Conservation (phyloP, 35 echinoderm and acorn worm species). For the Heliocidaris tuberculata region DNA sequence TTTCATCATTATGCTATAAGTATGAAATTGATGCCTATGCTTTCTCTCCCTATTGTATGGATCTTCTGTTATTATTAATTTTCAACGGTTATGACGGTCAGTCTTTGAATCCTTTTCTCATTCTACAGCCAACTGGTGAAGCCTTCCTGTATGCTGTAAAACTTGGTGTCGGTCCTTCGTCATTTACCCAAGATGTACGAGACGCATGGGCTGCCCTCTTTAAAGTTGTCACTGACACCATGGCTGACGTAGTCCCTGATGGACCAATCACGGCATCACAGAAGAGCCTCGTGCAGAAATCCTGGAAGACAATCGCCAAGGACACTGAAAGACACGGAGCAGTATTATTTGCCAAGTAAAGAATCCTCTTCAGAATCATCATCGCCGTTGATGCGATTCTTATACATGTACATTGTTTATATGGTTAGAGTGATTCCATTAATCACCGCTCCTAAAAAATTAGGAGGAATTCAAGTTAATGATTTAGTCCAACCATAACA, state of each 20-base stretch:
- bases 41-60: background rate
- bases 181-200: background rate
- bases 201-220: slow-evolving; percentile 8
- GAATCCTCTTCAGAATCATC: background rate
- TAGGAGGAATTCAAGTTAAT: too few species aligned
- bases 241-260: slow-evolving; percentile 24
- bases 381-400: too few species aligned
- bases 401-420: too few species aligned
- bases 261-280: slow-evolving; percentile 25
- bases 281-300: slow-evolving; percentile 49
- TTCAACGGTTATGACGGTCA: background rate
- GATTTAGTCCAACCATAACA: too few species aligned
- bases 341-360: slow-evolving; percentile 61
- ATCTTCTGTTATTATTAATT: too few species aligned
- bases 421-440: too few species aligned
- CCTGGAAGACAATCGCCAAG: slow-evolving; percentile 45
- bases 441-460: too few species aligned
- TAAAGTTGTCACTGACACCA: slow-evolving; percentile 8
- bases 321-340: slow-evolving; percentile 46
- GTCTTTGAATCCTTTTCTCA: background rate
- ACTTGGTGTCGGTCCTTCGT: slow-evolving; percentile 9
- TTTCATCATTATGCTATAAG: too few species aligned
- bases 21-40: background rate
- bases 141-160: background rate
- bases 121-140: slow-evolving; percentile 20